Conservation (phyloP, 2,888 invertebrate species). For the Fabriciana adippe region DNA sequence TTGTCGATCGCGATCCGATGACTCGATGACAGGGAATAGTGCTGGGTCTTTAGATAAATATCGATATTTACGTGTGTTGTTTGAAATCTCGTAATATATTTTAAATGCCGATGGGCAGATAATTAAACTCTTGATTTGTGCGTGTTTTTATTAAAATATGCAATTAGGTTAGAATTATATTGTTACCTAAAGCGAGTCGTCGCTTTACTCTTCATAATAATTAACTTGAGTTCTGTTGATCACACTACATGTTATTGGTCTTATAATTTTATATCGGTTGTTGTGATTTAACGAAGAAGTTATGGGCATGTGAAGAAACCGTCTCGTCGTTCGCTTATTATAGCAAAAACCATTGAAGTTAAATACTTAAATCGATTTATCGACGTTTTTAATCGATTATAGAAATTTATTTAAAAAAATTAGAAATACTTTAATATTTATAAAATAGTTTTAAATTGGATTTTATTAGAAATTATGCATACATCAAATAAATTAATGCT, state of each 20-base stretch:
- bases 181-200: constrained; percentile 75
- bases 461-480: background rate
- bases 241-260: constrained; percentile 46
- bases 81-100: constrained; percentile 82
- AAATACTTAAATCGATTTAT: constrained; percentile 5
- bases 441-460: constrained; percentile 8
- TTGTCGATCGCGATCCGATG: constrained; percentile 53
- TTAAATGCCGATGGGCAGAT: constrained; percentile 60
- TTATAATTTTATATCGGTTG: constrained; percentile 47
- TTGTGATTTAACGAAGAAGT: constrained; percentile 39
- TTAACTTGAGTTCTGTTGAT: constrained; percentile 40
- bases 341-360: constrained; percentile 11
- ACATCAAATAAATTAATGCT: constrained; percentile 1
- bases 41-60: constrained; percentile 67
- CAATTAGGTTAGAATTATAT: constrained; percentile 70
- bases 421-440: background rate
- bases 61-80: constrained; percentile 73
- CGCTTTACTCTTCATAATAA: constrained; percentile 41
- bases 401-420: background rate
- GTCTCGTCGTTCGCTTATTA: constrained; percentile 37
- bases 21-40: constrained; percentile 61
- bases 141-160: constrained; percentile 76
- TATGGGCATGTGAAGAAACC: constrained; percentile 42
- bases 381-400: constrained; percentile 2
- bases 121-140: constrained; percentile 70